Evolutionary conservation across 2,888 invertebrate species (phyloP), one percentile per base, ranked within the genome.

Genomic region (Bombylius discolor): DNA sequence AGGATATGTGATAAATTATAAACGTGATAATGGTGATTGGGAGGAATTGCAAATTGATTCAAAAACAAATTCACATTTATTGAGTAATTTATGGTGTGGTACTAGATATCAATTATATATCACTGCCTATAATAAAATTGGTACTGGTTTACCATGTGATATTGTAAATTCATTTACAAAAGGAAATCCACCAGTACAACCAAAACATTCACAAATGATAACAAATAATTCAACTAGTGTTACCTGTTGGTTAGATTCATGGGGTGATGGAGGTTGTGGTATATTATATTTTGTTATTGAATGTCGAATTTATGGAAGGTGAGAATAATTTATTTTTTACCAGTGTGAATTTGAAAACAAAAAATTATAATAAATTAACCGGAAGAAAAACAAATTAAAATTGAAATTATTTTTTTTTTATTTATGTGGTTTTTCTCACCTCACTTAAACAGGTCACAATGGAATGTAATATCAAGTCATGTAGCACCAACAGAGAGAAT

Each of bases 21-120:
- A 91, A 69, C 79, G 89, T 13, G 89, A 91, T 65, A 88, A 87
- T 65, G 92, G 92, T 0, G 92, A 92, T 67, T 92, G 92, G 92
- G 90, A 92, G 70, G 92, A 92, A 70, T 75, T 90, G 58, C 90
- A 90, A 70, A 86, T 92, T 54, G 86, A 89, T 61, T 85, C 89
- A 8, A 84, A 87, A 59, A 84, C 85, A 7, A 85, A 85, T 58
- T 85, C 87, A 56, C 87, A 89, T 68, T 80, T 89, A 59, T 71
- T 92, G 45, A 83, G 86, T 48, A 88, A 89, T 71, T 75, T 93
- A 47, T 89, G 89, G 85, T 92, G 92, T 67, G 92, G 92, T 6
- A 90, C 89, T 0, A 81, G 86, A 39, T 93, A 93, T 72, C 88
- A 90, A 67, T 79, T 92, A 57, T 92, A 90, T 71, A 86, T 93